Evolutionary conservation across 2,888 invertebrate genomes (phyloP), one percentile per base, ranked within the genome.

Genomic region (Gymnoscelis rufifasciata): DNA sequence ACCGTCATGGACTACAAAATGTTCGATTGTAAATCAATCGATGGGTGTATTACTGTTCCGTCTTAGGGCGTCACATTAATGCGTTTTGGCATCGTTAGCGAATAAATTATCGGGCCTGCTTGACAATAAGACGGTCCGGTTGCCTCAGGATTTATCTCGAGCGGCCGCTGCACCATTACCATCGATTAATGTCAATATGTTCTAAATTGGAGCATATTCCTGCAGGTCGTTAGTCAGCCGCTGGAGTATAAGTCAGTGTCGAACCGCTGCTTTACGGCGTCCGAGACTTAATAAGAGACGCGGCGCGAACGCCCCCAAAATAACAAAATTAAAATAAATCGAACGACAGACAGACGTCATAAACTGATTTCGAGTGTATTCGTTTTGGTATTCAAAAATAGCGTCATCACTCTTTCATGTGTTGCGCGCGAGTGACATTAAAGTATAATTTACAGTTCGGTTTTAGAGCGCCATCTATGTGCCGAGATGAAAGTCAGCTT

Each of bases 301-400:
- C 31, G 31, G 51, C 54, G 59, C 55, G 66, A 62, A 68, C 62
- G 71, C 71, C 76, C 78, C 78, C 78, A 71, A 83, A 86, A 86
- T 86, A 87, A 83, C 86, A 81, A 79, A 86, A 84, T 86, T 83
- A 84, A 88, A 86, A 87, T 86, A 86, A 87, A 87, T 88, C 87
- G 87, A 88, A 87, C 83, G 83, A 82, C 83, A 82, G 84, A 80
- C 87, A 86, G 82, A 79, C 84, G 87, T 87, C 87, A 88, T 88
- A 88, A 87, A 88, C 84, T 84, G 86, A 87, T 87, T 88, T 87
- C 84, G 84, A 86, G 73, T 81, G 84, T 84, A 83, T 84, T 86
- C 84, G 78, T 87, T 86, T 87, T 86, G 82, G 78, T 66, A 68
- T 67, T 78, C 83, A 77, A 83, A 87, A 86, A 88, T 87, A 88